Base-by-base conservation (phyloP, 2,113 vertebrate species). In the Apaloderma vittatum region DNA sequence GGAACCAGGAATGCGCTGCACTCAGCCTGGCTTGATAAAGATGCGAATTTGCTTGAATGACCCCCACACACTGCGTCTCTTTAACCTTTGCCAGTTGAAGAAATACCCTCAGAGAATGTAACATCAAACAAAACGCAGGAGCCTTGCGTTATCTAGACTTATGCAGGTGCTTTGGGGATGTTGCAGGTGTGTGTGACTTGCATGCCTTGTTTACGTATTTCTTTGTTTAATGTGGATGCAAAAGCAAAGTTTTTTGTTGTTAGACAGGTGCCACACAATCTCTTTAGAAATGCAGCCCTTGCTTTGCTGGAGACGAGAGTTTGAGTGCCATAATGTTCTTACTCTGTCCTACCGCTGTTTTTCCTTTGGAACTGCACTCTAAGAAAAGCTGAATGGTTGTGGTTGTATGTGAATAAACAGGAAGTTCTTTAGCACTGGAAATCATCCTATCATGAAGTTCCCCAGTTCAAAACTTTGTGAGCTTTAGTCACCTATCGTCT, bases 1-100 rank as follows among this genome's bases (percentile, higher is more conserved):
- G 10, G 19, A 45, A 2, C 15, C 21, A 8, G 34, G 30, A 57
- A 15, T 2, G 1, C 2, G 7, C 4, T 23, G 1, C 5, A 9
- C 29, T 24, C 17, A 8, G 36, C 9, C 54, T 24, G 18, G 11
- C 7, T 20, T 55, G 26, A 12, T 55, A 26, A 45, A 49, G 30
- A 7, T 29, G 22, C 0, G 0, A 10, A 46, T 52, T 51, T 11
- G 18, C 12, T 37, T 37, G 21, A 66, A 37, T 48, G 22, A 2
- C 8, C 12, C 10, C 10, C 29, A 43, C 1, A 1, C 7, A 4
- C 21, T 24, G 22, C 15, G 7, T 52, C 46, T 30, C 7, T 79
- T 45, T 63, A 57, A 37, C 40, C 11, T 11, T 36, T 13, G 30
- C 11, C 4, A 24, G 30, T 1, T 22, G 29, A 52, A n/a, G 26